A percentile compares a stretch with the other conserved stretches of the same genome.
Conservation (phyloP, 2,888 invertebrate species). For the Diarsia mendica region DNA sequence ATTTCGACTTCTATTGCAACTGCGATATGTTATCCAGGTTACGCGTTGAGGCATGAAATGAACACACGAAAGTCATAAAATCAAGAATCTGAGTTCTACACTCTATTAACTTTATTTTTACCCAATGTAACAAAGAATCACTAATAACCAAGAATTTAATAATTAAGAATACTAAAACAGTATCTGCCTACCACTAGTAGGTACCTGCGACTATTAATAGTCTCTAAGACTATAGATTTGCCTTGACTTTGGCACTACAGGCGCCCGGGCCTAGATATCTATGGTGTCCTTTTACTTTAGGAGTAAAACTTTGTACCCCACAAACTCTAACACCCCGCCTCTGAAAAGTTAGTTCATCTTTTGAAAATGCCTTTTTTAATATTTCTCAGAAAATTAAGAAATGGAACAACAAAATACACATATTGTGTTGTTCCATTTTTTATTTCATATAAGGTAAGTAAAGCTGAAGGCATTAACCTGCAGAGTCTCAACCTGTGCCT, state of each 20-base stretch:
- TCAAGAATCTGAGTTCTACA: conserved; percentile 36
- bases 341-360: neutral
- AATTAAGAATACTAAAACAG: too few species aligned
- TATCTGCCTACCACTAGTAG: too few species aligned
- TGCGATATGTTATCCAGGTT: conserved; percentile 1
- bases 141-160: neutral
- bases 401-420: too few species aligned
- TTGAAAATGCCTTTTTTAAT: neutral
- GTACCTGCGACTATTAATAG: too few species aligned
- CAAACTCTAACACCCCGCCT: neutral
- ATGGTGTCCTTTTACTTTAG: neutral
- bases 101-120: conserved; percentile 32
- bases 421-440: neutral
- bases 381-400: too few species aligned
- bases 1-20: neutral
- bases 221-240: neutral
- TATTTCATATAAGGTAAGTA: neutral
- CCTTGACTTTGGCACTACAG: neutral
- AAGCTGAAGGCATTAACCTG: neutral
- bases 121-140: neutral
- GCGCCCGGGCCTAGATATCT: neutral
- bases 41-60: conserved; percentile 38
- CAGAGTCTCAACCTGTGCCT: too few species aligned
- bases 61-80: conserved; percentile 29
- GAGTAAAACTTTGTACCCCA: neutral